phyloP scores from a whole-genome alignment of 1,140 invertebrate species.

The Trichonephila inaurata region DNA sequence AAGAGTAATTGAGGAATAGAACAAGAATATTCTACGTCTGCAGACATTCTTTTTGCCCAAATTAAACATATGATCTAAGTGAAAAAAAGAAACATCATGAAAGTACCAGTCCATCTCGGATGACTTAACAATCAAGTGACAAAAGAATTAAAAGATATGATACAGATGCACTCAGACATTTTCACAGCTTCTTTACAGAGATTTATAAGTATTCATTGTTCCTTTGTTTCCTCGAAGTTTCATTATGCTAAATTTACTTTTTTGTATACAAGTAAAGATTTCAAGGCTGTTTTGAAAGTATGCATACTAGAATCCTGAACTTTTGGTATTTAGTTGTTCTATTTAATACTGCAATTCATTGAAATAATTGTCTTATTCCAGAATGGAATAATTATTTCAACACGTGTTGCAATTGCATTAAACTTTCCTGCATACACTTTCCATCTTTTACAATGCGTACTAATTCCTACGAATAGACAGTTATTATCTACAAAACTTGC shows the following conservation, averaged over 20 bases:
- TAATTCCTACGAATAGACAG: too few species aligned
- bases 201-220: slow-evolving; percentile 8
- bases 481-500: too few species aligned
- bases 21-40: too few species aligned
- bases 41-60: not conserved
- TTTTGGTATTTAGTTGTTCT: too few species aligned
- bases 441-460: too few species aligned
- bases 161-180: not conserved
- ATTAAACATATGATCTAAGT: not conserved
- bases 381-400: too few species aligned
- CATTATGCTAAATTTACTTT: not conserved
- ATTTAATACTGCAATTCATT: too few species aligned
- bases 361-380: too few species aligned
- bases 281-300: not conserved
- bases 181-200: not conserved
- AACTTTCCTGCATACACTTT: too few species aligned
- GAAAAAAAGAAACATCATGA: not conserved
- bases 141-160: not conserved
- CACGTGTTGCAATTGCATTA: too few species aligned
- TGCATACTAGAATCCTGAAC: too few species aligned
- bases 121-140: not conserved
- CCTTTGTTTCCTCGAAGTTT: not conserved
- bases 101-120: not conserved
- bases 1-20: not conserved
- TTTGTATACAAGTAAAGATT: not conserved